phyloP scores from a whole-genome alignment of 2,113 vertebrate species.

The Craseonycteris thonglongyai region DNA sequence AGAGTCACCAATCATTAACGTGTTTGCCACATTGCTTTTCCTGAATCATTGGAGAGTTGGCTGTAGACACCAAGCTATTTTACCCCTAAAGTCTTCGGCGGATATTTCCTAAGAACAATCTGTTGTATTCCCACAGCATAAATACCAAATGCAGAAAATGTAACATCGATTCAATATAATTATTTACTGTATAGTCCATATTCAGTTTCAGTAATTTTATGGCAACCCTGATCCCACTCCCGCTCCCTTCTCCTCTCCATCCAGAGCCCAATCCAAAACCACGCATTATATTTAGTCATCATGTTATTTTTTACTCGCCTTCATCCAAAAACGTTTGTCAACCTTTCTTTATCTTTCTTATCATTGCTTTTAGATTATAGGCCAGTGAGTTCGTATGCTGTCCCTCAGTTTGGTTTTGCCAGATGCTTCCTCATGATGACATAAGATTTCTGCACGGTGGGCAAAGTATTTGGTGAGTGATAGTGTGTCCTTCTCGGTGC shows the following conservation, averaged over 20 bases:
- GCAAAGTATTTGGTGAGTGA: not conserved
- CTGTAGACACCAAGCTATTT: not conserved
- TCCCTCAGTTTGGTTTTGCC: not conserved
- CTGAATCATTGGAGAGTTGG: not conserved
- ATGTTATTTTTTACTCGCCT: not conserved
- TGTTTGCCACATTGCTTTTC: not conserved
- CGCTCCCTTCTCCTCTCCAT: rapidly evolving
- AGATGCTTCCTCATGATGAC: not conserved
- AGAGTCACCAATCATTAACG: not conserved
- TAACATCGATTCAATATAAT: not conserved
- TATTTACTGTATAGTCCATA: not conserved
- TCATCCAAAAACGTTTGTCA: not conserved
- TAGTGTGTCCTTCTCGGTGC: not conserved
- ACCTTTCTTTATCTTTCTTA: not conserved
- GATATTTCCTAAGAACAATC: not conserved
- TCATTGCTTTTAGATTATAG: not conserved
- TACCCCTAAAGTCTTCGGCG: not conserved
- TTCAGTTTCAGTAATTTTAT: not conserved
- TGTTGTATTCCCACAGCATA: not conserved
- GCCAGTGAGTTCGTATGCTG: not conserved
- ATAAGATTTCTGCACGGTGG: not conserved
- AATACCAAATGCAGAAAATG: not conserved
- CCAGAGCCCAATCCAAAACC: not conserved
- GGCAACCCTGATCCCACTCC: too few species aligned
- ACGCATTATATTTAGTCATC: not conserved